Conservation (phyloP, 2,797 vertebrate species). For the Schizopygopsis malacanthus region DNA sequence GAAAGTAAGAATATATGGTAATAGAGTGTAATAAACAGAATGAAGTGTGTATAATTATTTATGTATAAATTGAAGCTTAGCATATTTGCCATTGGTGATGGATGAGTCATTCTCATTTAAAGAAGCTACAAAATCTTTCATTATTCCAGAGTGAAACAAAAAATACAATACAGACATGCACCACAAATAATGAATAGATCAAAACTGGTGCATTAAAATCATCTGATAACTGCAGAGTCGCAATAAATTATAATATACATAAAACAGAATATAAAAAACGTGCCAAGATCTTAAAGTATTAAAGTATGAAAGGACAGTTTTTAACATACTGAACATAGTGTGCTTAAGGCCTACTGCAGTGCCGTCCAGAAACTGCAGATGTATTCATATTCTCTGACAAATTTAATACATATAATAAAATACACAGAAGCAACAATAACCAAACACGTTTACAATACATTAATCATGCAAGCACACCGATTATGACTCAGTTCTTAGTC, state of each 20-base stretch:
- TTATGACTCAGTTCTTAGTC: conserved; percentile 29
- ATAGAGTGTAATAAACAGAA: not conserved
- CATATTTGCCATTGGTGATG: not conserved
- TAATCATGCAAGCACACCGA: conserved; percentile 17
- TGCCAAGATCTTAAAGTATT: not conserved
- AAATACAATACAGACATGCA: not conserved
- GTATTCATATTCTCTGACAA: not conserved
- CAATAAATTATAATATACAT: not conserved
- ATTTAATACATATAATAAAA: not conserved
- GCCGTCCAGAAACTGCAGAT: not conserved
- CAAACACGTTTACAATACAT: conserved; percentile 21
- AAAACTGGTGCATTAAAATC: not conserved
- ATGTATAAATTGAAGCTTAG: not conserved
- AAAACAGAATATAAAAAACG: not conserved
- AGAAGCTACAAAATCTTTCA: not conserved
- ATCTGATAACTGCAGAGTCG: not conserved
- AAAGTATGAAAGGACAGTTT: conserved; percentile 27
- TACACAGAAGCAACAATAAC: not conserved
- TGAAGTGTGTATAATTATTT: not conserved
- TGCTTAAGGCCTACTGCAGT: conserved; percentile 14
- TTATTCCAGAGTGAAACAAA: not conserved
- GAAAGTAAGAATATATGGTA: not conserved
- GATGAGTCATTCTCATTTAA: not conserved
- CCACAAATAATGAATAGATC: not conserved
- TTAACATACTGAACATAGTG: conserved; percentile 9